Base-by-base conservation (phyloP, 2,888 invertebrate species). In the Melitaea athalia region DNA sequence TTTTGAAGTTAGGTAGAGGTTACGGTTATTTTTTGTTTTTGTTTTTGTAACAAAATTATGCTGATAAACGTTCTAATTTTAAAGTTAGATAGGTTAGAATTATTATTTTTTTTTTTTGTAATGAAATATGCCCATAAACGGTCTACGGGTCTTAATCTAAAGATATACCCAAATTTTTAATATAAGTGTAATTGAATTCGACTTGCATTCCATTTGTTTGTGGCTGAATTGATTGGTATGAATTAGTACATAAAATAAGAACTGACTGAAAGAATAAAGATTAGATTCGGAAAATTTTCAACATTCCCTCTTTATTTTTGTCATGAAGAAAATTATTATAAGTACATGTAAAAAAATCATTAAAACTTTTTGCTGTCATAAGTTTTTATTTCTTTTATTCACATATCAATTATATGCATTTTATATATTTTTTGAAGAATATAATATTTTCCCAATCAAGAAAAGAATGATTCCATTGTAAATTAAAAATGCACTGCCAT, bases 401-500 rank as follows among this genome's bases (percentile, higher is more conserved):
- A 38, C 38, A 24, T 24, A 12, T 24, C 52, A 52, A 52, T 12
- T 24, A 52, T 52, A 17, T 52, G 12, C 17, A 12, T 52, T 55
- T 33, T 55, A 38, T 55, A 55, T 55, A 55, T 55, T 33, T 55
- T 55, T 55, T n/a, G 31, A 31, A 55, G 14, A 45, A 24, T 45
- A n/a, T 50, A n/a, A 49, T 3, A 43, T 49, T 47, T 8, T 42
- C 53, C 15, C 47, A 55, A 53, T 55, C 31, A 5, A 47, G 38
- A 24, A 42, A 24, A 24, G 14, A 45, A 53, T 61, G n/a, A 60
- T 47, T 66, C 24, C 24, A 55, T 24, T 53, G 38, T 66, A 66
- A 65, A 53, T 43, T 50, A 24, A 64, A 57, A 57, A 64, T 53
- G 68, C 70, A 84, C 85, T 85, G 85, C 85, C 85, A 83, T 80